phyloP scores from a whole-genome alignment of 2,113 vertebrate genomes.

The Pipra filicauda region DNA sequence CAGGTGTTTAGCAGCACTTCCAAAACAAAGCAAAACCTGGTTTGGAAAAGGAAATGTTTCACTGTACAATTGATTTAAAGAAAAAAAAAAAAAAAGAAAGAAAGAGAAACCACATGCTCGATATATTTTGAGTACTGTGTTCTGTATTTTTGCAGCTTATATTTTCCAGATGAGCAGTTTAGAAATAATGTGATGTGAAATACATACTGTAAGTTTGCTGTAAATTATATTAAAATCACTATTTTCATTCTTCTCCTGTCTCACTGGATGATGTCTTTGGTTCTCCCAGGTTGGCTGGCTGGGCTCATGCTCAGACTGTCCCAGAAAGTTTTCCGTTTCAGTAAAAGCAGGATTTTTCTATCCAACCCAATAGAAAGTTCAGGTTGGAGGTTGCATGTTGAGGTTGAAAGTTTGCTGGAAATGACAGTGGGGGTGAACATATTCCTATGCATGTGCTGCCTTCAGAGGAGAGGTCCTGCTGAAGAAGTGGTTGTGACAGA shows the following conservation, averaged over 20 bases:
- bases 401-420: not conserved
- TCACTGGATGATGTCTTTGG: slow-evolving; percentile 51
- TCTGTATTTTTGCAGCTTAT: slow-evolving; percentile 82
- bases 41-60: slow-evolving; percentile 36
- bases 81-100: not conserved
- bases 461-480: not conserved
- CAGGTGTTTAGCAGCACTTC: slow-evolving; percentile 18
- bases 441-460: accelerated
- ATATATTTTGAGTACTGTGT: slow-evolving; percentile 71
- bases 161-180: slow-evolving; percentile 80
- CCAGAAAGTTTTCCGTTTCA: not conserved
- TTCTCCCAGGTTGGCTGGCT: not conserved
- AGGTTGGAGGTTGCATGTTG: not conserved
- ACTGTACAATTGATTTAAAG: not conserved
- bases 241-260: slow-evolving; percentile 79
- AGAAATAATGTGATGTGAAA: slow-evolving; percentile 75
- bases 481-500: not conserved
- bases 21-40: slow-evolving; percentile 33
- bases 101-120: slow-evolving; percentile 65
- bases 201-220: slow-evolving; percentile 76
- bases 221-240: slow-evolving; percentile 81
- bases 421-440: not conserved
- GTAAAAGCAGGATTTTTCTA: not conserved
- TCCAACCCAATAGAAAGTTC: not conserved
- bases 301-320: not conserved